These are phyloP conservation scores for Subacronicta megacephala DNA, from an alignment of 2,888 invertebrate genomes.

Conservation along the genomic window DNA sequence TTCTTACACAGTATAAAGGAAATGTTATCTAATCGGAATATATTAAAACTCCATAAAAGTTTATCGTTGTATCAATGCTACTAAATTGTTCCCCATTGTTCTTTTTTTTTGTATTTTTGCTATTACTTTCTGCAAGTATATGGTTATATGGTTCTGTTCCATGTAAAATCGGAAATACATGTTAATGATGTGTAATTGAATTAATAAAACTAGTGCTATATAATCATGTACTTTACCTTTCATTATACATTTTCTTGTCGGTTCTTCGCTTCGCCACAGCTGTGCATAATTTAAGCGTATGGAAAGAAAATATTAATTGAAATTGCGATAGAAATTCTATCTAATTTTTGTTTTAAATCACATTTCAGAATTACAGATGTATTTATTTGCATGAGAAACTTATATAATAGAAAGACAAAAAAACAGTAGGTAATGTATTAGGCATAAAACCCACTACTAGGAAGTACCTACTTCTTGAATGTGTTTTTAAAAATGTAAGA, in stretches of 20 bases:
- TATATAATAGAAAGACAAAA: too few relatives aligned
- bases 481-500: too few relatives aligned
- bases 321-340: too few relatives aligned
- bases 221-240: slow-evolving; percentile 33
- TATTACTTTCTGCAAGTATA: slow-evolving; percentile 41
- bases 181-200: slow-evolving; percentile 44
- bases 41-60: slow-evolving; percentile 41
- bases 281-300: too few relatives aligned
- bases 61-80: slow-evolving; percentile 50
- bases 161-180: slow-evolving; percentile 19
- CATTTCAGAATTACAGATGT: too few relatives aligned
- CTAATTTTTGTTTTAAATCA: too few relatives aligned
- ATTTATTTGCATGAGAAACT: too few relatives aligned
- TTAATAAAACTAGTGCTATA: slow-evolving; percentile 31
- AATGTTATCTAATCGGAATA: slow-evolving; percentile 49
- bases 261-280: too few relatives aligned
- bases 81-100: slow-evolving; percentile 42
- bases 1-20: slow-evolving; percentile 45
- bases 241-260: background rate
- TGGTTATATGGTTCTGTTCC: slow-evolving; percentile 32
- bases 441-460: too few relatives aligned
- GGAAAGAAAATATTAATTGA: too few relatives aligned
- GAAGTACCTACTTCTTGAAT: too few relatives aligned
- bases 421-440: too few relatives aligned
- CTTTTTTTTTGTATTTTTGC: slow-evolving; percentile 25